These are phyloP conservation scores for Cotesia glomerata DNA, from an alignment of 1,140 invertebrate species.

Conservation along the genomic window DNA sequence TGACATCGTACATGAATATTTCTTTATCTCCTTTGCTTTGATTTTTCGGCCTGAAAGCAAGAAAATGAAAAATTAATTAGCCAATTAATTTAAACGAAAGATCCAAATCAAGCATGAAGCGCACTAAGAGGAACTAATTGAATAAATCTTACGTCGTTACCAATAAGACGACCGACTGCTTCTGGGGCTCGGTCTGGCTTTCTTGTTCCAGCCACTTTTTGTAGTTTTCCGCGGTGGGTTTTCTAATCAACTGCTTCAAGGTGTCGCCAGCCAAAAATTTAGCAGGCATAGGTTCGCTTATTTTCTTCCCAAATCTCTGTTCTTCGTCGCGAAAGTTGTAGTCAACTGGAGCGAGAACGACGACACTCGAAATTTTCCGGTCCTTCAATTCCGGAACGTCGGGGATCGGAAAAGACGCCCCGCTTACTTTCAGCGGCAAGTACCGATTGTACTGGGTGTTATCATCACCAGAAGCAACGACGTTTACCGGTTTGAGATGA, in stretches of 20 bases:
- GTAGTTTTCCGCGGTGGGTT: conserved; percentile 78
- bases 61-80: conserved; percentile 14
- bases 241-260: conserved; percentile 76
- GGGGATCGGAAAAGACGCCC: conserved; percentile 82
- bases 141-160: conserved; percentile 74
- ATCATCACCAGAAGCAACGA: conserved; percentile 65
- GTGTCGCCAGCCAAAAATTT: conserved; percentile 69
- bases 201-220: conserved; percentile 80
- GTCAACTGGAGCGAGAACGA: conserved; percentile 80
- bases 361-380: conserved; percentile 79
- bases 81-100: conserved; percentile 16
- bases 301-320: conserved; percentile 47
- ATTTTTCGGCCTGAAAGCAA: conserved; percentile 61
- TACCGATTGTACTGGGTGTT: conserved; percentile 78
- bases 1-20: conserved; percentile 85
- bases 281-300: conserved; percentile 60
- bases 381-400: conserved; percentile 75
- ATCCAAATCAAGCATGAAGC: neutral
- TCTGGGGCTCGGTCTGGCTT: conserved; percentile 71
- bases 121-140: conserved; percentile 5
- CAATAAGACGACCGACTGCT: conserved; percentile 79
- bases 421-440: conserved; percentile 81
- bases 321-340: conserved; percentile 64
- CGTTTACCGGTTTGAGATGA: conserved; percentile 72
- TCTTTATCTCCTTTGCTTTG: conserved; percentile 69